These are phyloP conservation scores for Pseudopipra pipra DNA, from an alignment of 2,113 vertebrate species.

Conservation along the genomic window DNA sequence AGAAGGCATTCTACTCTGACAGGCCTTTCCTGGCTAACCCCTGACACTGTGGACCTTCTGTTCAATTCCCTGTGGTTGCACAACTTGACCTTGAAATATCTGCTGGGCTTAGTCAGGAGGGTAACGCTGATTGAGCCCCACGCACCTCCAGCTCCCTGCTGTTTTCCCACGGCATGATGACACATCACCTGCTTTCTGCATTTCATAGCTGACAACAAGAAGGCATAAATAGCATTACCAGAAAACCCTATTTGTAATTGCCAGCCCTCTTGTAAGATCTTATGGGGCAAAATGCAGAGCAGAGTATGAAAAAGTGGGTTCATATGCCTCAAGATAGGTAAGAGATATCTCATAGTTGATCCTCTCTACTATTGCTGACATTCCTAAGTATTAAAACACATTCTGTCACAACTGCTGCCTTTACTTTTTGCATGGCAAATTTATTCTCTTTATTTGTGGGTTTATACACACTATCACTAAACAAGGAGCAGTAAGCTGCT, in stretches of 20 bases:
- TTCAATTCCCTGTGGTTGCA: not conserved
- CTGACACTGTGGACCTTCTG: not conserved
- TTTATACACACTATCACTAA: not conserved
- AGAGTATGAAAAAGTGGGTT: not conserved
- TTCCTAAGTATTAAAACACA: not conserved
- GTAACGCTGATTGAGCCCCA: not conserved
- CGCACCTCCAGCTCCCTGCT: fast-evolving
- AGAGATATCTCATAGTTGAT: not conserved
- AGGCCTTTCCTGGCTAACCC: not conserved
- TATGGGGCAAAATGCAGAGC: not conserved
- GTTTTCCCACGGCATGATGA: not conserved
- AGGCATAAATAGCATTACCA: not conserved
- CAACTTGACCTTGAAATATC: not conserved
- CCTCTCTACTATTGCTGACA: not conserved
- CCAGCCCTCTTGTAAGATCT: not conserved
- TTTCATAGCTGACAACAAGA: not conserved
- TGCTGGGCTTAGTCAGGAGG: not conserved
- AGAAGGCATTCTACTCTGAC: not conserved
- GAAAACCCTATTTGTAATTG: not conserved
- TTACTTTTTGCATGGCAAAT: not conserved
- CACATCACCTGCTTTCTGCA: not conserved
- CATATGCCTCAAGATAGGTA: not conserved
- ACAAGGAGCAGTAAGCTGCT: not conserved
- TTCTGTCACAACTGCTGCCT: not conserved
- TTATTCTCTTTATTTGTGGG: not conserved